phyloP scores from a whole-genome alignment of 2,888 invertebrate genomes.

The Deroplatys truncata region DNA sequence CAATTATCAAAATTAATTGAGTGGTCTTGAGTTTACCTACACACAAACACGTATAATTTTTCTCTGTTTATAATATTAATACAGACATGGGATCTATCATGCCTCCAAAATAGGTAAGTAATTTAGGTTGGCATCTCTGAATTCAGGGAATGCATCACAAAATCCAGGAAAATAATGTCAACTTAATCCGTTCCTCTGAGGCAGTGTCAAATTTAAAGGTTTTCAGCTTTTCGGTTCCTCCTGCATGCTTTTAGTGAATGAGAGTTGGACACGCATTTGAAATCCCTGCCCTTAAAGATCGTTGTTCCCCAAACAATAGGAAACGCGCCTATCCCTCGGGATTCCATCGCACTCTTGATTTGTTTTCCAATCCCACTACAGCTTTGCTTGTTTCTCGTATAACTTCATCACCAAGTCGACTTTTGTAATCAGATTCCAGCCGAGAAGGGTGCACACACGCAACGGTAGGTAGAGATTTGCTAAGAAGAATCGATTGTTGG shows the following conservation, averaged over 20 bases:
- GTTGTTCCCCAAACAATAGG: not conserved
- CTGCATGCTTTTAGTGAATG: not conserved
- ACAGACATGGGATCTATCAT: too few species aligned
- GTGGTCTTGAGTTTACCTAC: too few species aligned
- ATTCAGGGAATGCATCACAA: too few species aligned
- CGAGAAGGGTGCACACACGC: not conserved
- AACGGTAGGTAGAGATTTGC: not conserved
- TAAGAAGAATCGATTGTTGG: not conserved
- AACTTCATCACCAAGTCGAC: not conserved
- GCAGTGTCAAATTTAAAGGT: too few species aligned
- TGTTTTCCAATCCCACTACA: not conserved
- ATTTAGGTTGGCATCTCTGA: too few species aligned
- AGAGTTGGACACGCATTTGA: not conserved
- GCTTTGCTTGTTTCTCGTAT: not conserved
- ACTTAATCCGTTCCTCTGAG: too few species aligned
- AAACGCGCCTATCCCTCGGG: not conserved
- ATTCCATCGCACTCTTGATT: not conserved
- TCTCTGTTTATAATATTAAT: too few species aligned
- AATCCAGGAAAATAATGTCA: too few species aligned
- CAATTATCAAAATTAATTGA: too few species aligned
- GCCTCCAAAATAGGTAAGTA: too few species aligned
- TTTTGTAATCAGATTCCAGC: slow-evolving; percentile 1
- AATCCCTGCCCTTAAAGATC: not conserved
- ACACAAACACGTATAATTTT: too few species aligned
- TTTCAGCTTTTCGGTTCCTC: too few species aligned